These are phyloP conservation scores for Apodemia duryi DNA, from an alignment of 2,888 invertebrate genomes.

Conservation along the genomic window DNA sequence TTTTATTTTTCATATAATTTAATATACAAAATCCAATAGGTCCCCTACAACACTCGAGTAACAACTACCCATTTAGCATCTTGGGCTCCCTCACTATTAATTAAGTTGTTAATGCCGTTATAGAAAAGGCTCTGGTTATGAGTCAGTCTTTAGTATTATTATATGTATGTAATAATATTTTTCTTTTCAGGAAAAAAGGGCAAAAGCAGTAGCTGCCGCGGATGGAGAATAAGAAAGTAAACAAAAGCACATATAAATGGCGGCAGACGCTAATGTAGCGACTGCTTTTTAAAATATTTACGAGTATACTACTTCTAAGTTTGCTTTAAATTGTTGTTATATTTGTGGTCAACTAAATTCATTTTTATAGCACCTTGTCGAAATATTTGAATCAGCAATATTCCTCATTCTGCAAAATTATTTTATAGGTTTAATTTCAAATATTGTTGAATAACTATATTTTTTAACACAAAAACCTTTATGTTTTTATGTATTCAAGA, in stretches of 20 bases:
- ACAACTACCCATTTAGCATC: too few relatives aligned
- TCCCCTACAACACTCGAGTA: too few relatives aligned
- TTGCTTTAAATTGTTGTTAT: too few relatives aligned
- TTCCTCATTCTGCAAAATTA: background rate
- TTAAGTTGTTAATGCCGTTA: too few relatives aligned
- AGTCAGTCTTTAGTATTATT: too few relatives aligned
- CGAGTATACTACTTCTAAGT: background rate
- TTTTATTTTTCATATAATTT: too few relatives aligned
- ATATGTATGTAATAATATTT: background rate
- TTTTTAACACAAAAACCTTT: background rate
- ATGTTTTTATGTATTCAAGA: background rate
- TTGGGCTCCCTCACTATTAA: too few relatives aligned
- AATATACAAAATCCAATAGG: too few relatives aligned
- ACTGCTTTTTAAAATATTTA: background rate
- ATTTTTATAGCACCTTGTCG: background rate
- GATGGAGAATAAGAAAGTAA: constrained; percentile 46
- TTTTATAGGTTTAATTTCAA: background rate
- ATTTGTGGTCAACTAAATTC: too few relatives aligned
- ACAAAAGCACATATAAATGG: background rate
- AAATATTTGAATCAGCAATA: background rate
- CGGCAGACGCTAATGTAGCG: background rate
- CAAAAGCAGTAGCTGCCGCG: constrained; percentile 52
- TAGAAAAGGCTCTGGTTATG: too few relatives aligned
- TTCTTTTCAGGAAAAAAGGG: constrained; percentile 47
- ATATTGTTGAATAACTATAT: background rate